Evolutionary conservation across 1,140 invertebrate species (phyloP), one percentile per base, ranked within the genome.

Genomic region (Drosophila pachea): DNA sequence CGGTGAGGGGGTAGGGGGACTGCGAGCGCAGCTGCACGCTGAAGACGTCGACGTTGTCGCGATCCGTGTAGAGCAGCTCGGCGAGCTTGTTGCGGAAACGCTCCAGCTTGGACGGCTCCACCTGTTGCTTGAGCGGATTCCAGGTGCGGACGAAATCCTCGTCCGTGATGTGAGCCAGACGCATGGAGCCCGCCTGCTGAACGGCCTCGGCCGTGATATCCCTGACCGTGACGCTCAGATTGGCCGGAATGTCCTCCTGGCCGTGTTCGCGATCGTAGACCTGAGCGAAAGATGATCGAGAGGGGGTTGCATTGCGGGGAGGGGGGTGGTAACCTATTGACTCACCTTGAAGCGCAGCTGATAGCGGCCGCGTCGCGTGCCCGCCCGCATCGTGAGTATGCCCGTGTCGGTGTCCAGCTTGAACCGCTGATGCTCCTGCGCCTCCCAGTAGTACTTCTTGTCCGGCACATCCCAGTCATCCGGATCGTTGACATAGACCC

Each of bases 401-500:
- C 94, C 94, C 31, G 92, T 92, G 72, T 92, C 91, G 48, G 91
- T 89, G 74, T 93, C 91, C 5, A 94, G 74, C 11, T 90, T 90
- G 76, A 93, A 93, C 59, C 92, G 90, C 8, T 91, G 91, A 59
- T 90, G 77, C 61, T 91, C 92, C 56, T 90, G 87, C 5, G 90
- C 90, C 60, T 91, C 90, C 92, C 92, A 93, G 52, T 91, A 92
- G 84, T 93, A 94, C 29, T 91, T 92, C 81, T 95, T 95, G 74
- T 94, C 93, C 1, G 91, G 91, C 12, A 93, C 87, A 89, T 95
- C 94, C 93, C 93, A 94, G 74, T 94, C 94, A 86, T 95, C 94
- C 7, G 92, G 88, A 88, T 95, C 94, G 74, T 93, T 91, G 2
- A 94, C 93, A 84, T 94, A 94, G 6, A 94, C 94, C 54, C 92